Base-by-base conservation (phyloP, 2,888 invertebrate genomes). In the Margaritifera margaritifera region DNA sequence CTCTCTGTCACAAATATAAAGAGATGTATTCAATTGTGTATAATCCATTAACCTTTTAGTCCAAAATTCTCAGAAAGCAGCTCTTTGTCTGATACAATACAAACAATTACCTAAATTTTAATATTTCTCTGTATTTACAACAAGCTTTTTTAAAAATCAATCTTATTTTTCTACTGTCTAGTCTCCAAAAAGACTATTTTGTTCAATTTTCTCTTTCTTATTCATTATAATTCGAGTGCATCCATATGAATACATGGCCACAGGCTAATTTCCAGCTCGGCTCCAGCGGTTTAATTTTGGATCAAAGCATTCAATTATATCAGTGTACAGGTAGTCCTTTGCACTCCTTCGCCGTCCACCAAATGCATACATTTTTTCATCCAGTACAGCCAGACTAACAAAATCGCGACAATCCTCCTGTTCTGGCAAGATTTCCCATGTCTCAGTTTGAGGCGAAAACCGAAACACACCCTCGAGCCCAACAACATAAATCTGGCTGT, bases 191-290 rank as follows among this genome's bases (percentile, higher is more conserved):
- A 42, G 42, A 42, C 15, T 42, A 42, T 42, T 42, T 15, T 42
- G 42, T 42, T 42, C 42, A 42, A 42, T 42, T 42, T 15, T 42
- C 42, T 0, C 42, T 42, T 42, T 42, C 42, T 74, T 78, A 52
- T 75, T 74, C 6, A 86, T 72, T 50, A 85, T 76, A 22, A 86
- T 82, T 11, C 82, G 73, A 18, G 85, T 85, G 81, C 86, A 86
- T 51, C 86, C 86, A 73, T 86, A 86, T 0, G 84, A 85, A 68
- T 86, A 86, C 85, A 86, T 84, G 2, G 85, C 80, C 6, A 82
- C 81, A 8, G 84, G 85, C 62, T 82, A 79, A 27, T 71, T 81
- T 8, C 84, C 85, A 20, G 77, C 78, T 22, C 77, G 76, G 53
- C 77, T 73, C 86, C 86, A 86, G 6, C 67, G 65, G 59, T 82